Base-by-base conservation (phyloP, 2,888 invertebrate genomes). In the Nomada goodeniana region DNA sequence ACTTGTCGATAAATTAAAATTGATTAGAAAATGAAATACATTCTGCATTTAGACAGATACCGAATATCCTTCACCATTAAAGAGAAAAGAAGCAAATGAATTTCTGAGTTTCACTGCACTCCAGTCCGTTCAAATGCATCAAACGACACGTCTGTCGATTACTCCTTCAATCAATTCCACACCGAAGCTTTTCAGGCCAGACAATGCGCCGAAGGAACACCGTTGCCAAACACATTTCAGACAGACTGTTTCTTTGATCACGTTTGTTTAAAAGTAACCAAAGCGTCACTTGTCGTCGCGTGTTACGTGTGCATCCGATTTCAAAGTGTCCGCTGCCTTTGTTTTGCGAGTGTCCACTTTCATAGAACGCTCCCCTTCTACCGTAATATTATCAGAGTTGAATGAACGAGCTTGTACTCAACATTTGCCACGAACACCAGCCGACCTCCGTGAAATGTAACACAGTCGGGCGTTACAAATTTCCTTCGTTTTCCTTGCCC, bases 321-420 rank as follows among this genome's bases (percentile, higher is more conserved):
- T 89, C 88, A 89, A 89, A 89, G 88, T 86, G 77, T 76, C 81
- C 64, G 80, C 70, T 26, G 64, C n/a, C 76, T 61, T 83, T 85
- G 80, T 86, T 85, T 86, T 81, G 84, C 68, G 77, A 76, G 68
- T 53, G 68, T 76, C 70, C 76, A 74, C 73, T 73, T 85, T 75
- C 83, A 77, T 77, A 74, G 64, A 63, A 75, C 65, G 85, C 75
- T 83, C 82, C 74, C 60, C 80, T 83, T 83, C 15, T 80, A 75
- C 47, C 47, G 47, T 83, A 85, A 83, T 75, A 80, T 83, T 77
- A 80, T 74, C 80, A 50, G 65, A 23, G 47, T 50, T 42, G 65
- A 64, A 73, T 23, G 61, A 55, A 70, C 76, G 47, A 83, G 55
- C 74, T 50, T 63, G 77, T 74, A 67, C 55, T 80, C 74, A 68